Percentiles rank a stretch among this genome's conserved stretches.
Evolutionary conservation across 2,888 invertebrate genomes (phyloP).

Genomic region (Hemaris fuciformis): DNA sequence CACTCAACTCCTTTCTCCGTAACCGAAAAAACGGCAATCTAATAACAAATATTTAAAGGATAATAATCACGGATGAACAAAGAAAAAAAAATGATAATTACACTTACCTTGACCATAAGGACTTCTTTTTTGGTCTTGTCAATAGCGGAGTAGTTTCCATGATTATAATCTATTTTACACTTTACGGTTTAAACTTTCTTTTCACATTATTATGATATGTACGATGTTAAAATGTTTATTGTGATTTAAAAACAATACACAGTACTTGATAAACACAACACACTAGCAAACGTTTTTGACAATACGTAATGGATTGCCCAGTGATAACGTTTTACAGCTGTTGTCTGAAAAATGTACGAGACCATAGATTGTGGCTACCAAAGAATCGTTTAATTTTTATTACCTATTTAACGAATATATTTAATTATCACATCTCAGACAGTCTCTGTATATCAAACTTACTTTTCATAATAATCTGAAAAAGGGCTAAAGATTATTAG

Average conservation of each 20-base stretch:
- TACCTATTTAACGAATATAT: too few relatives aligned
- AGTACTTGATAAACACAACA: constrained; percentile 26
- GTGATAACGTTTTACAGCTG: not conserved
- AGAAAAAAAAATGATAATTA: constrained; percentile 30
- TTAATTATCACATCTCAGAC: too few relatives aligned
- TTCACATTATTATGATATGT: constrained; percentile 21
- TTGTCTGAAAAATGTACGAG: not conserved
- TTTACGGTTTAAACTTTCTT: not conserved
- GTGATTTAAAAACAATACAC: constrained; percentile 16
- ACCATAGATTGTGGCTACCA: not conserved
- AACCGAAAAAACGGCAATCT: constrained; percentile 91
- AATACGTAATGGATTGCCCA: not conserved
- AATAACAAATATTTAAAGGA: constrained; percentile 34
- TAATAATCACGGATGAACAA: constrained; percentile 24
- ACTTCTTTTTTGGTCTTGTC: constrained; percentile 63
- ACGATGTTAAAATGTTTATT: not conserved
- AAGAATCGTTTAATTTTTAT: not conserved
- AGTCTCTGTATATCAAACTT: too few relatives aligned
- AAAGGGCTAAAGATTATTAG: too few relatives aligned
- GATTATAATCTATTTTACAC: constrained; percentile 9
- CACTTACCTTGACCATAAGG: constrained; percentile 73
- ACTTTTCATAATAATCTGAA: too few relatives aligned
- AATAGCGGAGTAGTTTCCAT: constrained; percentile 76
- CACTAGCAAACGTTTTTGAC: constrained; percentile 1
- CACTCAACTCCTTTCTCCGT: constrained; percentile 87